A percentile compares a stretch with the other conserved stretches of the same genome.
These are phyloP conservation scores for Solea solea DNA, from an alignment of 2,113 vertebrate species.

Conservation along the genomic window DNA sequence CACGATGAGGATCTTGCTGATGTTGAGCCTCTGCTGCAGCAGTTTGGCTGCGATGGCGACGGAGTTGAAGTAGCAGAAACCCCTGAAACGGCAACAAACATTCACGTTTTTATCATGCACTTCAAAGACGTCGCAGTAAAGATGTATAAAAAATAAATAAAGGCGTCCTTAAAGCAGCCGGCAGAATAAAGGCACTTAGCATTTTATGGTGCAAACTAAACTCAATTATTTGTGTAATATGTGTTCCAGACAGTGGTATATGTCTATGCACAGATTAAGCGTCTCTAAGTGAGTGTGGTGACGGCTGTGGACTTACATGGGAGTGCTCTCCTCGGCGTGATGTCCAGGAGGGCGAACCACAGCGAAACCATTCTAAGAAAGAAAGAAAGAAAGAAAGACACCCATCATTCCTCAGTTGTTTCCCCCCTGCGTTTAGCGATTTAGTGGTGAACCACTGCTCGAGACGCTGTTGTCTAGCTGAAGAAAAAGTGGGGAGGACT, in stretches of 20 bases:
- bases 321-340: slow-evolving; percentile 97
- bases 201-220: slow-evolving; percentile 50
- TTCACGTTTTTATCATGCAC: slow-evolving; percentile 10
- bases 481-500: too few relatives aligned
- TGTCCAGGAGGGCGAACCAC: slow-evolving; percentile 97
- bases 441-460: too few relatives aligned
- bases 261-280: too few relatives aligned
- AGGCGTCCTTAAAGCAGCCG: neutral
- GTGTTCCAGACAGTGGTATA: too few relatives aligned
- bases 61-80: slow-evolving; percentile 97
- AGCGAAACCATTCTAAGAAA: slow-evolving; percentile 92
- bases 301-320: slow-evolving; percentile 87
- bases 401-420: neutral
- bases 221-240: slow-evolving; percentile 21
- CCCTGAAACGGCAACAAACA: slow-evolving; percentile 80
- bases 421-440: too few relatives aligned
- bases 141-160: slow-evolving; percentile 37
- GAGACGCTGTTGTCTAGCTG: too few relatives aligned
- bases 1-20: slow-evolving; percentile 92
- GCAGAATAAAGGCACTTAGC: slow-evolving; percentile 10
- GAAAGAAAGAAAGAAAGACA: slow-evolving; percentile 23
- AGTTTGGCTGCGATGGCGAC: slow-evolving; percentile 92
- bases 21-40: slow-evolving; percentile 86
- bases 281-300: neutral
- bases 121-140: slow-evolving; percentile 11